Conservation (phyloP, 2,888 invertebrate genomes). For the Pachymerium ferrugineum region DNA sequence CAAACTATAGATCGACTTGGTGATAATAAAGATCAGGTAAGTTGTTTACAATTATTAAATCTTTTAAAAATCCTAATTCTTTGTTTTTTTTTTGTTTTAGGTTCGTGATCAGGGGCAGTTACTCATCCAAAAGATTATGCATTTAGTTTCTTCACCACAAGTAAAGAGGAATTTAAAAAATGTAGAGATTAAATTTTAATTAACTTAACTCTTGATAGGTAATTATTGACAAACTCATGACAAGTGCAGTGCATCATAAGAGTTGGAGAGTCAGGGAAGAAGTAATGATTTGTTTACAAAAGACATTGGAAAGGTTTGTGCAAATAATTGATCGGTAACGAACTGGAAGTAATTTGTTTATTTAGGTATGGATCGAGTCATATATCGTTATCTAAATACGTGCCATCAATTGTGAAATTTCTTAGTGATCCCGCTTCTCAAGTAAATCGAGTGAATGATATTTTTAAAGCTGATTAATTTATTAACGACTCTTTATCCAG, state of each 20-base stretch:
- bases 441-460: slow-evolving; percentile 46
- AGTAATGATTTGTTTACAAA: slow-evolving; percentile 72
- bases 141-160: slow-evolving; percentile 56
- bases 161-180: slow-evolving; percentile 33
- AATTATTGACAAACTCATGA: slow-evolving; percentile 64
- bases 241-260: slow-evolving; percentile 76
- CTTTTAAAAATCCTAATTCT: neutral
- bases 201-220: slow-evolving; percentile 45
- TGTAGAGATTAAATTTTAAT: neutral
- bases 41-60: slow-evolving; percentile 28
- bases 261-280: slow-evolving; percentile 90
- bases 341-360: neutral
- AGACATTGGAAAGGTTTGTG: slow-evolving; percentile 73
- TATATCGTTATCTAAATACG: slow-evolving; percentile 71
- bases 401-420: slow-evolving; percentile 73
- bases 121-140: slow-evolving; percentile 65
- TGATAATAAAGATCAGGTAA: slow-evolving; percentile 49
- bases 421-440: slow-evolving; percentile 79
- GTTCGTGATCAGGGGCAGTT: slow-evolving; percentile 69
- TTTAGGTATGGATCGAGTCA: slow-evolving; percentile 78
- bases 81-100: slow-evolving; percentile 32
- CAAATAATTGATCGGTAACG: neutral
- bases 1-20: slow-evolving; percentile 48
- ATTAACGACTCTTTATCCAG: slow-evolving; percentile 37
- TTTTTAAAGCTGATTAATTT: neutral